Conservation (phyloP, 1,140 invertebrate genomes). For the Lasioglossum albipes region DNA sequence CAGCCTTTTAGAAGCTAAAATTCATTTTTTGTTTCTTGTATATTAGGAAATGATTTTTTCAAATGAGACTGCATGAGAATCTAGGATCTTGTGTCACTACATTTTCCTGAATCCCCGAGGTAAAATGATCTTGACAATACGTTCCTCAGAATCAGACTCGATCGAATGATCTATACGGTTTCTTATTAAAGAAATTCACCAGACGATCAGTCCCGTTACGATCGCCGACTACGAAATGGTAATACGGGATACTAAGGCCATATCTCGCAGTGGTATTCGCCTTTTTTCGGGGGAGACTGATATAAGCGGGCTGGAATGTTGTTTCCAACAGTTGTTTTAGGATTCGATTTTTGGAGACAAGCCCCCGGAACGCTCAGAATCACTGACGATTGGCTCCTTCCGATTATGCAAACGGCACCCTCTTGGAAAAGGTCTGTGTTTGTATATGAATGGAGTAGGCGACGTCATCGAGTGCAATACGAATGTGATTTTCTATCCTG, state of each 20-base stretch:
- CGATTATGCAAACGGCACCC: conserved; percentile 12
- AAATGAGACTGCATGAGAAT: too few species aligned
- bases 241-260: not conserved
- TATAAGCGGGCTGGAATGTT: conserved; percentile 28
- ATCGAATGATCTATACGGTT: conserved; percentile 38
- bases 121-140: not conserved
- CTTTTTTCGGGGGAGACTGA: conserved; percentile 29
- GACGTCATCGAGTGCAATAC: not conserved
- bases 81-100: too few species aligned
- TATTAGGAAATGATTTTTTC: too few species aligned
- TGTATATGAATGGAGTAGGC: not conserved
- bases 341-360: not conserved
- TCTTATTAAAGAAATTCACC: conserved; percentile 25
- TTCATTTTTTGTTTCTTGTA: too few species aligned
- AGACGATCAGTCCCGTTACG: conserved; percentile 30
- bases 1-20: too few species aligned
- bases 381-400: too few species aligned
- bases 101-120: not conserved
- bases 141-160: conserved; percentile 23
- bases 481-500: not conserved
- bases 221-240: too few species aligned
- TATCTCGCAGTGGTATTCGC: not conserved
- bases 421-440: not conserved
- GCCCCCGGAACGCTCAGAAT: not conserved
- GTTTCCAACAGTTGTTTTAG: not conserved